Conservation (phyloP, 2,888 invertebrate genomes). For the Cosmia trapezina region DNA sequence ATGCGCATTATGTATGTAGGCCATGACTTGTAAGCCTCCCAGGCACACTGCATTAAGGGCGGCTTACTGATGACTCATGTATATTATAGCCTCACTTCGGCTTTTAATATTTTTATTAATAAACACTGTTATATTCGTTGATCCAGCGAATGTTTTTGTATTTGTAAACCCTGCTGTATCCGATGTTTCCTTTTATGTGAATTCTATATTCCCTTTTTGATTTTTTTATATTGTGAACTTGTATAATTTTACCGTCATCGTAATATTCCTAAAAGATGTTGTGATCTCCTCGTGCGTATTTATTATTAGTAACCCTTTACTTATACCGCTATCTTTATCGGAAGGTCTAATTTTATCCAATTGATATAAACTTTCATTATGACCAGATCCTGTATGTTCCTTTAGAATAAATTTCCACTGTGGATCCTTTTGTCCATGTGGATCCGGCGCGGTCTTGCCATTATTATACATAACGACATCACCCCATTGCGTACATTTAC, state of each 20-base stretch:
- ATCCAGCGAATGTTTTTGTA: slow-evolving; percentile 26
- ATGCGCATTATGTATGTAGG: slow-evolving; percentile 68
- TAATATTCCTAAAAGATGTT: slow-evolving; percentile 35
- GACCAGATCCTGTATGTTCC: slow-evolving; percentile 14
- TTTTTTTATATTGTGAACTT: slow-evolving; percentile 20
- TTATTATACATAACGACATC: slow-evolving; percentile 56
- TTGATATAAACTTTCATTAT: slow-evolving; percentile 37
- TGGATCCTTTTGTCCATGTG: slow-evolving; percentile 26
- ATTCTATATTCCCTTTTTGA: slow-evolving; percentile 11
- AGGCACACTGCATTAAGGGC: slow-evolving; percentile 74
- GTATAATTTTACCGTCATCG: neutral
- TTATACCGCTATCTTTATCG: slow-evolving; percentile 3
- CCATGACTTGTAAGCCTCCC: slow-evolving; percentile 58
- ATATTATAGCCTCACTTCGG: slow-evolving; percentile 41
- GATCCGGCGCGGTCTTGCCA: slow-evolving; percentile 26
- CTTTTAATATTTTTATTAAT: slow-evolving; percentile 58
- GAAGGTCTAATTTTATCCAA: slow-evolving; percentile 10
- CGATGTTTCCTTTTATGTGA: slow-evolving; percentile 18
- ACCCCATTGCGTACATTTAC: slow-evolving; percentile 55
- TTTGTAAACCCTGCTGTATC: slow-evolving; percentile 23
- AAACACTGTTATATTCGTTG: slow-evolving; percentile 34
- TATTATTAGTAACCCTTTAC: slow-evolving; percentile 3
- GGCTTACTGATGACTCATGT: slow-evolving; percentile 67
- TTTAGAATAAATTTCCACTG: slow-evolving; percentile 35
- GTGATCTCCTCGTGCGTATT: slow-evolving; percentile 19